A percentile compares a stretch with the other conserved stretches of the same genome.
These are phyloP conservation scores for Nemapogon koenigi DNA, from an alignment of 2,888 invertebrate species.

Conservation along the genomic window DNA sequence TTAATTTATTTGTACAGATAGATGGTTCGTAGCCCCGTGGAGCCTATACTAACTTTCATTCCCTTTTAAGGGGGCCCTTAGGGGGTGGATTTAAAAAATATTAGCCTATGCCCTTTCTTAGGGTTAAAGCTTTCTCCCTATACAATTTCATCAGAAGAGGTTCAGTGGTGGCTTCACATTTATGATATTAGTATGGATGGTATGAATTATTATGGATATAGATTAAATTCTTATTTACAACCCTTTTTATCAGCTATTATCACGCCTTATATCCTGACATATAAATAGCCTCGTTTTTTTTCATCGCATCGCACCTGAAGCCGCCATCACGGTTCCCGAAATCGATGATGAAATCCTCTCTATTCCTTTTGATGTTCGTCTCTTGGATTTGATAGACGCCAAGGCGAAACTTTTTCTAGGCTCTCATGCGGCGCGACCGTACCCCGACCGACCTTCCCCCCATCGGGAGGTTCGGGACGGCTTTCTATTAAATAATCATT, in stretches of 20 bases:
- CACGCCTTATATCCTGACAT: no score
- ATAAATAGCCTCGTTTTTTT: no score
- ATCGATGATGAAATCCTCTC: constrained; percentile 18
- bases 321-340: no score
- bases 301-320: no score
- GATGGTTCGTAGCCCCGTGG: no score
- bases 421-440: constrained; percentile 23
- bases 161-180: not conserved
- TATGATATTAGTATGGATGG: no score
- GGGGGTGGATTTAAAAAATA: no score
- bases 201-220: not conserved
- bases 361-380: constrained; percentile 26
- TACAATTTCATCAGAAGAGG: not conserved
- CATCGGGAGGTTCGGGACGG: constrained; percentile 29
- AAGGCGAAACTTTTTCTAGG: constrained; percentile 47
- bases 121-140: not conserved
- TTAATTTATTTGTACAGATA: no score
- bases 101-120: not conserved
- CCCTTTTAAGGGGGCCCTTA: no score
- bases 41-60: no score
- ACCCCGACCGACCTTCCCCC: constrained; percentile 37
- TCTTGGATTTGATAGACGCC: constrained; percentile 47
- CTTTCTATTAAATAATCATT: constrained; percentile 52
- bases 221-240: constrained; percentile 10
- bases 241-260: no score